Conservation (phyloP, 2,113 vertebrate species). For the Phaetusa simplex region DNA sequence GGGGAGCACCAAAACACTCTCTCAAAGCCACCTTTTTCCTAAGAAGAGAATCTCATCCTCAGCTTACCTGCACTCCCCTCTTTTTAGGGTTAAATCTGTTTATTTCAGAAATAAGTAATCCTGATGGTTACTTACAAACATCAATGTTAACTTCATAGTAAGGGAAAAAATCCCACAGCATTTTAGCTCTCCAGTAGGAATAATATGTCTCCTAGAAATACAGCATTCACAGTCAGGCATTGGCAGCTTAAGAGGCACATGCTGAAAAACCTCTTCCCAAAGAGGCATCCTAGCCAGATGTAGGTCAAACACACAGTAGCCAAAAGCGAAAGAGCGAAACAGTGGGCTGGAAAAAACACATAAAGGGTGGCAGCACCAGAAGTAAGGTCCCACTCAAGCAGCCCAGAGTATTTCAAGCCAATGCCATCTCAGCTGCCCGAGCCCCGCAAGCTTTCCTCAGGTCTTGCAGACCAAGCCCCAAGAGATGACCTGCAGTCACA, state of each 20-base stretch:
- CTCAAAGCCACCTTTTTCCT: neutral
- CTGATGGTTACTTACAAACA: neutral
- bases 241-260: neutral
- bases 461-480: neutral
- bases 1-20: fast-evolving
- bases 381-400: neutral
- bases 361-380: neutral
- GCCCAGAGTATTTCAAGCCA: neutral
- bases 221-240: neutral
- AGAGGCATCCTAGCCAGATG: neutral
- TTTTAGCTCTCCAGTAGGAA: neutral
- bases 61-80: neutral
- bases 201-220: neutral
- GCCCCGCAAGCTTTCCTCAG: neutral
- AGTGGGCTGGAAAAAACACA: neutral
- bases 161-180: neutral
- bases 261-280: constrained; percentile 1
- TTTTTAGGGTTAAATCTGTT: neutral
- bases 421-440: neutral
- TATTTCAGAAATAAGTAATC: constrained; percentile 1
- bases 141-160: neutral
- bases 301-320: neutral
- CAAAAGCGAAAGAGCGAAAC: neutral
- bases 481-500: neutral
- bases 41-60: neutral